A percentile compares a stretch with the other conserved stretches of the same genome.
phyloP scores from a whole-genome alignment of 2,797 vertebrate genomes.

The Hafferia zeledoni region DNA sequence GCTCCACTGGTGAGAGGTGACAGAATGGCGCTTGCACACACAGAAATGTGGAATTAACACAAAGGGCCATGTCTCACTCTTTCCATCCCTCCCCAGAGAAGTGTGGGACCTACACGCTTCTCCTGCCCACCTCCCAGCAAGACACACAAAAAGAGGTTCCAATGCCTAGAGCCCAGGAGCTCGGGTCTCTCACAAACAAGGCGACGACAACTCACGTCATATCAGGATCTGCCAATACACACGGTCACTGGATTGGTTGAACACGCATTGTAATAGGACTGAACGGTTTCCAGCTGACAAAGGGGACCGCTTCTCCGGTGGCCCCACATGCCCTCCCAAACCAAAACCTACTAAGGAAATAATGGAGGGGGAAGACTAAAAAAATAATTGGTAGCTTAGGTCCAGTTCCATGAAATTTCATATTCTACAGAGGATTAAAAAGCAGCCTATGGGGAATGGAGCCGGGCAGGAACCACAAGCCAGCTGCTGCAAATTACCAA shows the following conservation, averaged over 20 bases:
- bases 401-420: slow-evolving; percentile 73
- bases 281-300: slow-evolving; percentile 59
- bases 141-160: slow-evolving; percentile 37
- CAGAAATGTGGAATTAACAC: slow-evolving; percentile 3
- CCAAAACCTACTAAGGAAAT: slow-evolving; percentile 59
- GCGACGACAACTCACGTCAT: slow-evolving; percentile 57
- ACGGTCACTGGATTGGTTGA: slow-evolving; percentile 65
- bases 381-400: slow-evolving; percentile 73
- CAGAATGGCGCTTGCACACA: slow-evolving; percentile 17
- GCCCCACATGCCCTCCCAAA: slow-evolving; percentile 67
- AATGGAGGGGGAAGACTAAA: slow-evolving; percentile 60
- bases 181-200: slow-evolving; percentile 68
- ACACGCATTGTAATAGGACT: slow-evolving; percentile 58
- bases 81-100: not conserved
- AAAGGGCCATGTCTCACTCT: slow-evolving; percentile 1
- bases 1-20: slow-evolving; percentile 56
- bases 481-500: slow-evolving; percentile 68
- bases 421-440: slow-evolving; percentile 69
- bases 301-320: not conserved
- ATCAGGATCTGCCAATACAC: slow-evolving; percentile 67
- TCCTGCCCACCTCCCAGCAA: slow-evolving; percentile 31
- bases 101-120: not conserved
- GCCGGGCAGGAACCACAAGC: slow-evolving; percentile 65
- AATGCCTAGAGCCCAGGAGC: not conserved
- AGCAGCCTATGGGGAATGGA: slow-evolving; percentile 50